phyloP scores from a whole-genome alignment of 2,888 invertebrate species.

The Caenorhabditis sp. region DNA sequence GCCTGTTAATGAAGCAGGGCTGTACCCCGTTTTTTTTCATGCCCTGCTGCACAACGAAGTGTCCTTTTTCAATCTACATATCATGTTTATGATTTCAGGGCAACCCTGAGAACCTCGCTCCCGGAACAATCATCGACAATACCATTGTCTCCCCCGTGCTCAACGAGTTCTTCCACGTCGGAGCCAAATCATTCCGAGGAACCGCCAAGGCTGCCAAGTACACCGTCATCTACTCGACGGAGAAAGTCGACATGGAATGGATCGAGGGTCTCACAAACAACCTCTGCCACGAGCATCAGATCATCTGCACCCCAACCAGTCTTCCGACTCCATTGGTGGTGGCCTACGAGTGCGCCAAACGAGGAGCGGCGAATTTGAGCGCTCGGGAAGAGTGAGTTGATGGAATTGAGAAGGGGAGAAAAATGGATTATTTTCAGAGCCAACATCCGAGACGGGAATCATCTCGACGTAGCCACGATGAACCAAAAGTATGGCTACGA shows the following conservation, averaged over 20 bases:
- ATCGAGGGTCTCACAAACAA: constrained; percentile 42
- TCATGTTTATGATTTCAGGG: background rate
- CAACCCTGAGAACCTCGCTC: constrained; percentile 41
- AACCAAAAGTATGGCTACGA: background rate
- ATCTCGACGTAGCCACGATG: background rate
- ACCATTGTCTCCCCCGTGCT: constrained; percentile 45
- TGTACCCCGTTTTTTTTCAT: too few species aligned
- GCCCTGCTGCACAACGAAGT: too few species aligned
- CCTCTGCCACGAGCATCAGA: constrained; percentile 57
- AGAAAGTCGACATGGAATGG: background rate
- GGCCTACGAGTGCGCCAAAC: constrained; percentile 48
- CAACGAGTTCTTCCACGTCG: constrained; percentile 63
- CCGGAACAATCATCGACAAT: constrained; percentile 64
- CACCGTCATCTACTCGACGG: constrained; percentile 36
- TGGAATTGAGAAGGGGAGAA: background rate
- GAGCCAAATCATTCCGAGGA: constrained; percentile 56
- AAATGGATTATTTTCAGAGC: background rate
- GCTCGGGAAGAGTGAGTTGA: constrained; percentile 5
- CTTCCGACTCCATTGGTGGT: constrained; percentile 64
- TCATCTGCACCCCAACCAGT: constrained; percentile 43
- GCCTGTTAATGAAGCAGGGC: too few species aligned
- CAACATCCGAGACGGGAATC: background rate
- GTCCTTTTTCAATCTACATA: background rate
- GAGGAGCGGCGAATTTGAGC: constrained; percentile 34
- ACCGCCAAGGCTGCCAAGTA: constrained; percentile 57